A percentile compares a stretch with the other conserved stretches of the same genome.
Evolutionary conservation across 2,113 vertebrate genomes (phyloP).

Genomic region (Oncorhynchus kisutch): DNA sequence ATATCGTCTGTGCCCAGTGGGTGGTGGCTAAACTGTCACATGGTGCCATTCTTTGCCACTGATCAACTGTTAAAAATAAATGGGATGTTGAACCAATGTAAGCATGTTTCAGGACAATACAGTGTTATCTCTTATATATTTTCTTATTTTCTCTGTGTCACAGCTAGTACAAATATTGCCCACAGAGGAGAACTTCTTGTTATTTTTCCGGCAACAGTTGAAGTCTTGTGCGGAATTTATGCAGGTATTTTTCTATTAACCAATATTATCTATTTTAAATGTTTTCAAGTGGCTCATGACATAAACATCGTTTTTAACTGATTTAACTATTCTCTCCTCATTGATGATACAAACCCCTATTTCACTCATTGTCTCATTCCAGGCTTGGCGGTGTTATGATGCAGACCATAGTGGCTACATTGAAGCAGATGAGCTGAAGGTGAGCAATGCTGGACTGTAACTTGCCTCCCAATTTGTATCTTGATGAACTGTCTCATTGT

Average conservation of each 20-base stretch:
- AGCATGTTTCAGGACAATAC: no score
- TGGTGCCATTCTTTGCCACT: background rate
- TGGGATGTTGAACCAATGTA: background rate
- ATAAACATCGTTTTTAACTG: background rate
- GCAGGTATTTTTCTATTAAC: conserved; percentile 72
- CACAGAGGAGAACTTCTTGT: conserved; percentile 87
- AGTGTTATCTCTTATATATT: background rate
- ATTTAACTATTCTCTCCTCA: background rate
- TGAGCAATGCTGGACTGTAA: conserved; percentile 51
- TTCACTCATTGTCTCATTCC: conserved; percentile 35
- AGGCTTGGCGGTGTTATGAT: conserved; percentile 89
- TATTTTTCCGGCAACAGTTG: conserved; percentile 87
- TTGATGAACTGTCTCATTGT: background rate
- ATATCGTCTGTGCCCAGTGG: no score
- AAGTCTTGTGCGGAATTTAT: conserved; percentile 89
- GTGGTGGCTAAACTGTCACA: background rate
- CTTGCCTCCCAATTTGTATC: background rate
- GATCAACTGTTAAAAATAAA: background rate
- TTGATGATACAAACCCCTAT: background rate
- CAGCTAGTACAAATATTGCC: conserved; percentile 86
- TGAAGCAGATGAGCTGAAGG: conserved; percentile 89
- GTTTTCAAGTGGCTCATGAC: background rate
- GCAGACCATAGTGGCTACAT: conserved; percentile 90
- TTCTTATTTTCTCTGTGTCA: conserved; percentile 39
- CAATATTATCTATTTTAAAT: background rate